Base-by-base conservation (phyloP, 2,888 invertebrate genomes). In the Meandrusa payeni region DNA sequence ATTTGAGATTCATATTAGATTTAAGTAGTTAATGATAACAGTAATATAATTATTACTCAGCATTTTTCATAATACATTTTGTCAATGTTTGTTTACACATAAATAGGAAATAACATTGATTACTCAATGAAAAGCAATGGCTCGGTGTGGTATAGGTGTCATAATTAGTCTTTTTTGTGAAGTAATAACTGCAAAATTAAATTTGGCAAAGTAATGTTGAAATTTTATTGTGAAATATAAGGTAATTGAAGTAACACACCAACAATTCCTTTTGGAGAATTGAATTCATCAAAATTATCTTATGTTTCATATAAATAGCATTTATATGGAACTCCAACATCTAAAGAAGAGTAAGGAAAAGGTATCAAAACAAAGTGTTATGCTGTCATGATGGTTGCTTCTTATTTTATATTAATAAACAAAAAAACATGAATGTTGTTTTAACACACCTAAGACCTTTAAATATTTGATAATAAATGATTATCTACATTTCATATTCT, bases 321-420 rank as follows among this genome's bases (percentile, higher is more conserved):
- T 47, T 45, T 45, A 41, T 41, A 31, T 44, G 28, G 27, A 44
- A 27, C 45, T 42, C 44, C 41, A 52, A 54, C 39, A 41, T 40
- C 27, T 55, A 46, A 46, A 52, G 48, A 73, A 75, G 71, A 65
- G 55, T 61, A 75, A 74, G 69, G 55, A 43, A 51, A 62, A 68
- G 61, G 61, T 75, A 74, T 69, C 66, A 70, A 69, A 71, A 65
- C 66, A 57, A 56, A 75, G 73, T 67, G 55, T 76, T n/a, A 76
- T 52, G 77, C 82, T 86, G 83, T 86, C 83, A 80, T 78, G 75
- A 78, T 74, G 77, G 77, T 85, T 80, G 83, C 83, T 85, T 85
- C 72, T 82, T 77, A 82, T 83, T 86, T 87, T 86, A 76, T 85
- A 83, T 76, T 64, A 77, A 81, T 79, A 80, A 83, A 81, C 49